Base-by-base conservation (phyloP, 1,140 invertebrate species). In the Hyphantria cunea region DNA sequence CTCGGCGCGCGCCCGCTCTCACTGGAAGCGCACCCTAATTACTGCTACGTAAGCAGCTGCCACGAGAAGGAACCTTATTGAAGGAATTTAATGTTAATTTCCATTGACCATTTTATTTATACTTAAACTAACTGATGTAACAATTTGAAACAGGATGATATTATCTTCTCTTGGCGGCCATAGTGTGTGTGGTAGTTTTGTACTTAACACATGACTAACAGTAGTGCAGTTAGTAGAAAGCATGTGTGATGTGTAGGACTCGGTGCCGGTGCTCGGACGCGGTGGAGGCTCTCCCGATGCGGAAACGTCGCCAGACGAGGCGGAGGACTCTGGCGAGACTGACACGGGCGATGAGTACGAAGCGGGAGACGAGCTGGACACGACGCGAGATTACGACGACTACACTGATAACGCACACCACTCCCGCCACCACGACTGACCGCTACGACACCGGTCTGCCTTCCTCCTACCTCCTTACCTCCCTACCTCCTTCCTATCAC, bases 361-460 rank as follows among this genome's bases (percentile, higher is more conserved):
- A 34, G 87, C 91, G 64, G 86, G 83, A 37, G 91, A 92, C 70
- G 91, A 89, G 31, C 90, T 92, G 13, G 92, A 93, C 34, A 62
- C 79, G 58, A 72, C 79, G 62, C 80, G 83, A 39, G 88, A 91
- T 71, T 92, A 92, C 76, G 92, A 93, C 65, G 92, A 93, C 74
- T 93, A 93, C 84, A 82, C 89, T n/a, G 92, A 93, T 76, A 89
- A 90, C 74, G 79, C 82, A 68, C 81, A 80, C 58, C 80, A 69
- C 72, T 68, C 77, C 33, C 70, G 56, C 50, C 74, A 76, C 71
- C 71, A 76, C 67, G 76, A 90, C 76, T 82, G 74, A 82, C 55
- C 74, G 50, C 31, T 49, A 63, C 63, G 39, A 55, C 8, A 13
- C 45, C 41, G 15, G 41, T 41, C 10, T 33, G 6, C 32, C 9